Conservation (phyloP, 2,888 invertebrate species). For the Drosophila algonquin region DNA sequence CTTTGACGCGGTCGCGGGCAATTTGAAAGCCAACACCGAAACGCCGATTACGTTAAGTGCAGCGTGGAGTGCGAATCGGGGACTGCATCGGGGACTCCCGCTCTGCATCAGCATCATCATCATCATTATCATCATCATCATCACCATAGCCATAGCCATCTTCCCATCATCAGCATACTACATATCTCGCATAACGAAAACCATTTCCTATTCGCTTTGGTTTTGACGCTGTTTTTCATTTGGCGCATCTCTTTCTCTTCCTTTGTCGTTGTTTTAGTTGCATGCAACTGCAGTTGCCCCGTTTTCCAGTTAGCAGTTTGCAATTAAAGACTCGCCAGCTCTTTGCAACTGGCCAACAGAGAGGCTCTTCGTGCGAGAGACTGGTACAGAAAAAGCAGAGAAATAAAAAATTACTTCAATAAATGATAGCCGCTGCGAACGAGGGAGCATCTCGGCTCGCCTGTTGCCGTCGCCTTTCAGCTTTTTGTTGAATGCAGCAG, state of each 20-base stretch:
- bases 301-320: conserved; percentile 19
- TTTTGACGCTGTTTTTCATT: conserved; percentile 17
- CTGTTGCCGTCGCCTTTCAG: conserved; percentile 35
- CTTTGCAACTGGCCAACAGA: conserved; percentile 7
- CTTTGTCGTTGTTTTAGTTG: conserved; percentile 43
- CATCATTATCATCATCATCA: conserved; percentile 45
- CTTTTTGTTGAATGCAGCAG: conserved; percentile 3
- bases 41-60: conserved; percentile 53
- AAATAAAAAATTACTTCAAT: conserved; percentile 26
- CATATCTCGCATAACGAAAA: conserved; percentile 2
- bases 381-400: background rate
- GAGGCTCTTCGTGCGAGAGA: background rate
- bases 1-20: conserved; percentile 65
- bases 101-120: conserved; percentile 22
- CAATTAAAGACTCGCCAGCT: conserved; percentile 43
- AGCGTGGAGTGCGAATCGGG: background rate
- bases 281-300: conserved; percentile 17
- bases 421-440: conserved; percentile 21
- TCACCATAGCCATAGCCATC: conserved; percentile 26
- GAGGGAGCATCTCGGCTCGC: conserved; percentile 15
- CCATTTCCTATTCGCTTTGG: conserved; percentile 21
- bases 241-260: conserved; percentile 11
- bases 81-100: background rate
- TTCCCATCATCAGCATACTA: conserved; percentile 22
- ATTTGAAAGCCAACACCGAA: conserved; percentile 60